Evolutionary conservation across 2,113 vertebrate species (phyloP).

Genomic region (Indri indri): DNA sequence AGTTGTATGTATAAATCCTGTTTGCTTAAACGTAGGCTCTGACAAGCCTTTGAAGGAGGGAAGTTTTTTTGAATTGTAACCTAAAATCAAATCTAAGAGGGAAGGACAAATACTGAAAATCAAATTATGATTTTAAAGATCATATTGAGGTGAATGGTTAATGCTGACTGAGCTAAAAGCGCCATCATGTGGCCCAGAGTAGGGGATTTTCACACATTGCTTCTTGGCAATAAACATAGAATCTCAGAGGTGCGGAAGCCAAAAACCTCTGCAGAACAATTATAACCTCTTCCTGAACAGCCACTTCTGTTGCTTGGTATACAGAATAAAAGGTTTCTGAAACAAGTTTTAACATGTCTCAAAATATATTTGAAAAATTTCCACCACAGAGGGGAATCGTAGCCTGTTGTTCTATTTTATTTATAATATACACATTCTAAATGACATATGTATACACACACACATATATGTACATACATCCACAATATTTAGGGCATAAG

Average conservation of each 20-base stretch:
- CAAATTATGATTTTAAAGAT: conserved; percentile 54
- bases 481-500: background rate
- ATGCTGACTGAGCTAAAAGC: conserved; percentile 71
- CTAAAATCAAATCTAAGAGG: background rate
- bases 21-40: conserved; percentile 10
- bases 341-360: conserved; percentile 32
- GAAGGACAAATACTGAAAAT: conserved; percentile 37
- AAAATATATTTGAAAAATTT: conserved; percentile 43
- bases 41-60: conserved; percentile 2
- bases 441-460: background rate
- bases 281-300: conserved; percentile 74
- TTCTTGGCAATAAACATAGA: conserved; percentile 69
- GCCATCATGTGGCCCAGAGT: conserved; percentile 65
- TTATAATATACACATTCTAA: background rate
- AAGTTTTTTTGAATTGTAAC: conserved; percentile 43
- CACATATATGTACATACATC: no score
- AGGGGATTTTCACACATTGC: conserved; percentile 72
- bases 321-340: conserved; percentile 58
- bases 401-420: background rate
- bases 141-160: conserved; percentile 55
- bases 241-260: conserved; percentile 76
- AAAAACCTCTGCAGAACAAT: conserved; percentile 71
- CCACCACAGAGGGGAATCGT: background rate
- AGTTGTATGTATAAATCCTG: conserved; percentile 28
- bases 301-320: conserved; percentile 40